These are phyloP conservation scores for Nasonovia ribisnigri DNA, from an alignment of 2,888 invertebrate species.

Conservation along the genomic window DNA sequence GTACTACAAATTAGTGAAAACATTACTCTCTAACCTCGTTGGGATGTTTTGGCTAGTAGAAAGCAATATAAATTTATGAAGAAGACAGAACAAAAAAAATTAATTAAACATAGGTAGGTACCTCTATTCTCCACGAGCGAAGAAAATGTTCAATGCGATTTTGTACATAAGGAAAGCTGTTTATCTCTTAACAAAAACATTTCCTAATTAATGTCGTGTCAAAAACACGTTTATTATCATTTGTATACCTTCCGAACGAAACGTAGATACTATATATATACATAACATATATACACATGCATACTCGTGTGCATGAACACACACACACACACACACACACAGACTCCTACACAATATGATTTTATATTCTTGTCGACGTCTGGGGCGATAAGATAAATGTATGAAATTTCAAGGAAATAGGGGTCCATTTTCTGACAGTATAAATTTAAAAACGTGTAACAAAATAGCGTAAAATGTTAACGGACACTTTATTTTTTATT, in stretches of 20 bases:
- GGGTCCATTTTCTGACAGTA: background rate
- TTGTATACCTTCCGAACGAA: background rate
- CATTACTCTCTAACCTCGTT: background rate
- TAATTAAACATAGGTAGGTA: background rate
- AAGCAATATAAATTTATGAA: background rate
- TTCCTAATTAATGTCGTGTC: slow-evolving; percentile 42
- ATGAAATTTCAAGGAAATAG: background rate
- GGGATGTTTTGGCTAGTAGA: background rate
- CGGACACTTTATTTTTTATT: background rate
- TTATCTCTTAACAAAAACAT: slow-evolving; percentile 43
- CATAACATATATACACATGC: background rate
- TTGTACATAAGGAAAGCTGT: slow-evolving; percentile 5
- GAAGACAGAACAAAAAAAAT: background rate
- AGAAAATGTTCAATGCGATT: background rate
- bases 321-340: background rate
- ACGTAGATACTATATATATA: background rate
- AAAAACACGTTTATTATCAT: slow-evolving; percentile 38
- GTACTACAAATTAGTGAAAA: background rate
- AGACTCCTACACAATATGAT: slow-evolving; percentile 16
- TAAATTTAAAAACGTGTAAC: background rate
- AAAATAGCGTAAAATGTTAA: background rate
- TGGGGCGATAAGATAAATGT: slow-evolving; percentile 18
- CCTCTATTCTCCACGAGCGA: background rate
- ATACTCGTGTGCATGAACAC: background rate
- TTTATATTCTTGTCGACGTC: slow-evolving; percentile 10